These are phyloP conservation scores for Clarias magur DNA, from an alignment of 2,113 vertebrate genomes.

Conservation along the genomic window DNA sequence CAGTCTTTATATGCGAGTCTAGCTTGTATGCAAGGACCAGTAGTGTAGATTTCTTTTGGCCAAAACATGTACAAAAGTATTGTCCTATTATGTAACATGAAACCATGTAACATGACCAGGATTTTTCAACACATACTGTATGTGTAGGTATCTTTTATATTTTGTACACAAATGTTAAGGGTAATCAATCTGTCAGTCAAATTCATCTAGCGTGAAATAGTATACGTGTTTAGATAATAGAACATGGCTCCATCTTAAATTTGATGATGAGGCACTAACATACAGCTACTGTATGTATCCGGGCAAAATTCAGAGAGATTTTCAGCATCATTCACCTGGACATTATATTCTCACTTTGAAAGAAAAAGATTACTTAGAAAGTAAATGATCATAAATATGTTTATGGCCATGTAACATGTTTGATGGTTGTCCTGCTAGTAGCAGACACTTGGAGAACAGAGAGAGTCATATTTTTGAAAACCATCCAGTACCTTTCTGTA, in stretches of 20 bases:
- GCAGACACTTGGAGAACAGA: background rate
- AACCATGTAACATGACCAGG: background rate
- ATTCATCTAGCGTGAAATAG: background rate
- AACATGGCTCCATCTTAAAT: background rate
- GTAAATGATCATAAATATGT: background rate
- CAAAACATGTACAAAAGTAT: background rate
- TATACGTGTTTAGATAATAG: background rate
- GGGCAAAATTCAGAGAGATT: background rate
- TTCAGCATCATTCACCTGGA: background rate
- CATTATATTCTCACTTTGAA: background rate
- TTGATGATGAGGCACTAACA: background rate
- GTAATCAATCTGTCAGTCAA: background rate
- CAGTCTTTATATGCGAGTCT: conserved; percentile 34
- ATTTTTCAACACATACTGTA: background rate
- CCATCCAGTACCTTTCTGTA: background rate
- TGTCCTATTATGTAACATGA: background rate
- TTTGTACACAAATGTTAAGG: background rate
- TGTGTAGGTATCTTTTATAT: background rate
- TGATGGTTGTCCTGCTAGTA: background rate
- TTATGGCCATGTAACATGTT: background rate
- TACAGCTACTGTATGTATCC: background rate
- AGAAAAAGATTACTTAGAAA: background rate
- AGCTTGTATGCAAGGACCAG: background rate
- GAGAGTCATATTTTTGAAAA: background rate
- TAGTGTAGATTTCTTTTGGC: conserved; percentile 18